phyloP scores from a whole-genome alignment of 2,888 invertebrate species.

The Epistrophella euchroma region DNA sequence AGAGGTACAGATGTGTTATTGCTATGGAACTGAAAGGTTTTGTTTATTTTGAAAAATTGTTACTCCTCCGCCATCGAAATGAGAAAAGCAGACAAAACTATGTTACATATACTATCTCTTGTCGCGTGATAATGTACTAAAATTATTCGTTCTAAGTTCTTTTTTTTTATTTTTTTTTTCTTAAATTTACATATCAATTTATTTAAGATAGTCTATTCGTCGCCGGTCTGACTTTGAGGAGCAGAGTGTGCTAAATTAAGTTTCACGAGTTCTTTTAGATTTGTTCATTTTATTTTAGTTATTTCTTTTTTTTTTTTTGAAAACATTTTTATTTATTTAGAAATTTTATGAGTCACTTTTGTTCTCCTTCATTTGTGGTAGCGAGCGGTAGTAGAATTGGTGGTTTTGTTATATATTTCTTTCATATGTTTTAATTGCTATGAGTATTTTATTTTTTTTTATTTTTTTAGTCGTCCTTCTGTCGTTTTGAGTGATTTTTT shows the following conservation, averaged over 20 bases:
- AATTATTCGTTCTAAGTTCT: slow-evolving; percentile 24
- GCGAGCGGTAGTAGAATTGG: slow-evolving; percentile 28
- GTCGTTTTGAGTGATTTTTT: slow-evolving; percentile 26
- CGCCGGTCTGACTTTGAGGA: slow-evolving; percentile 73
- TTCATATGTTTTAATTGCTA: slow-evolving; percentile 67
- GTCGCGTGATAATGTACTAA: slow-evolving; percentile 33
- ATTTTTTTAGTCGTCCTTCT: slow-evolving; percentile 54
- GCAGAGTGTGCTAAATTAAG: slow-evolving; percentile 73
- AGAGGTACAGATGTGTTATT: neutral
- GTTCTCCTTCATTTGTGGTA: slow-evolving; percentile 37
- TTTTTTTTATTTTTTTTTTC: slow-evolving; percentile 2
- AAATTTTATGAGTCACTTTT: slow-evolving; percentile 69
- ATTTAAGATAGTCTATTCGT: slow-evolving; percentile 67
- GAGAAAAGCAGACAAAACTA: neutral
- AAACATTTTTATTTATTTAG: slow-evolving; percentile 64
- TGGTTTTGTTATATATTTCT: slow-evolving; percentile 46
- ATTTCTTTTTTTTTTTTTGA: slow-evolving; percentile 27
- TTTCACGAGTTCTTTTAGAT: slow-evolving; percentile 62
- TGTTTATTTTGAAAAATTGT: neutral
- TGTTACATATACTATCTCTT: slow-evolving; percentile 19
- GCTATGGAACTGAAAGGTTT: neutral
- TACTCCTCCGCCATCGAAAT: neutral
- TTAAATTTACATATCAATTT: slow-evolving; percentile 30
- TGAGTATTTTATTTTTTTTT: slow-evolving; percentile 21
- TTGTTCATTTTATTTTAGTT: slow-evolving; percentile 20